These are phyloP conservation scores for Aphyosemion australe DNA, from an alignment of 2,113 vertebrate genomes.

Conservation along the genomic window DNA sequence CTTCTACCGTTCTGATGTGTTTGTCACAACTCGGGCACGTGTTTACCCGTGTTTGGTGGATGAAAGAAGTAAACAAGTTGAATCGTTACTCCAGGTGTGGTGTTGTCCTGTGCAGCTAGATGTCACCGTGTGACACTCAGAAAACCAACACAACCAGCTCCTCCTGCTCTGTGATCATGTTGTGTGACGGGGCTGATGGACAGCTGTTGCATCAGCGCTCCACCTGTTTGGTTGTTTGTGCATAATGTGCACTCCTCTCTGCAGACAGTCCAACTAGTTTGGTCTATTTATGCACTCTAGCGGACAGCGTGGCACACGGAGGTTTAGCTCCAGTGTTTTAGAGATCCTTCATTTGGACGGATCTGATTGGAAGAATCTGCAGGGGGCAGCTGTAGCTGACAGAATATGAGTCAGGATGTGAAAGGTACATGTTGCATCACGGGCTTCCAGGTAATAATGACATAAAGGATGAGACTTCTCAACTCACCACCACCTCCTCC, in stretches of 20 bases:
- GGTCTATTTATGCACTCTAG: conserved; percentile 45
- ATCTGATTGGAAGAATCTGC: no score
- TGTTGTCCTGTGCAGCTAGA: conserved; percentile 34
- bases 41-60: conserved; percentile 28
- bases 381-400: background rate
- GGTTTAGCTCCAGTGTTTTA: no score
- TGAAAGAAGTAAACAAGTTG: conserved; percentile 52
- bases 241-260: conserved; percentile 3
- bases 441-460: background rate
- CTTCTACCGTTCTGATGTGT: background rate
- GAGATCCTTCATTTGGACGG: no score
- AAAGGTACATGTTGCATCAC: background rate
- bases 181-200: conserved; percentile 28
- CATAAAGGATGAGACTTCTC: background rate
- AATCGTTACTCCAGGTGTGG: conserved; percentile 67
- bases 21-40: background rate
- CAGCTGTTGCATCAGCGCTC: conserved; percentile 58
- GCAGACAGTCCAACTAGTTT: background rate
- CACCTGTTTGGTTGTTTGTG: conserved; percentile 43
- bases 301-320: background rate
- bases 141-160: conserved; percentile 61
- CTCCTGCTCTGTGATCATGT: conserved; percentile 61
- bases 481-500: background rate
- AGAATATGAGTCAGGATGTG: background rate
- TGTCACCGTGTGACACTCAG: conserved; percentile 51